A percentile compares a stretch with the other conserved stretches of the same genome.
Conservation (phyloP, 1,140 invertebrate species). For the Heliconius congener region DNA sequence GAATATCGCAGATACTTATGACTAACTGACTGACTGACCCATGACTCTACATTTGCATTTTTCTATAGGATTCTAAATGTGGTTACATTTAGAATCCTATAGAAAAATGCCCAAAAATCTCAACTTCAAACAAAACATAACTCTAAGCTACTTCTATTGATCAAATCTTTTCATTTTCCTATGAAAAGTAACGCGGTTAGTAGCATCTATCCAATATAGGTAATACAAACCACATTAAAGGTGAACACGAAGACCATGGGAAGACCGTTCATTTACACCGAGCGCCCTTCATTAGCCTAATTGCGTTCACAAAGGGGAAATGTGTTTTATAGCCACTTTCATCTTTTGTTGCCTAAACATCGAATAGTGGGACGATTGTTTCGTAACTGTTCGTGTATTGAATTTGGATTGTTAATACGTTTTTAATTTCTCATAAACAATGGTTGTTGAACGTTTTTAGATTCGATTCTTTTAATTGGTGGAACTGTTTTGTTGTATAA, state of each 20-base stretch:
- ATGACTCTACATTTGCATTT: too few relatives aligned
- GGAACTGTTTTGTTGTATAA: background rate
- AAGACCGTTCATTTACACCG: slow-evolving; percentile 68
- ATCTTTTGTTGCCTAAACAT: slow-evolving; percentile 74
- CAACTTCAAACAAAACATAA: background rate
- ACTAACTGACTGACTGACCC: too few relatives aligned
- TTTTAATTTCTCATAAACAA: slow-evolving; percentile 1
- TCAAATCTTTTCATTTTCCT: background rate
- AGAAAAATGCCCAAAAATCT: background rate
- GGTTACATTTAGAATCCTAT: too few relatives aligned
- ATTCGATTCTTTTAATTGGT: background rate
- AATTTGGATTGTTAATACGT: slow-evolving; percentile 24
- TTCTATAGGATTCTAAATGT: too few relatives aligned
- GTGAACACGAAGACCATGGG: slow-evolving; percentile 67
- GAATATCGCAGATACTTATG: too few relatives aligned
- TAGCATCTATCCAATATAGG: slow-evolving; percentile 18
- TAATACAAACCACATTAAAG: slow-evolving; percentile 73
- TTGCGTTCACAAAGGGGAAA: slow-evolving; percentile 74
- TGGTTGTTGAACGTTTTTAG: background rate
- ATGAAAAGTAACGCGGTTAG: slow-evolving; percentile 22
- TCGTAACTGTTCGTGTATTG: slow-evolving; percentile 20
- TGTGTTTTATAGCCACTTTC: slow-evolving; percentile 75
- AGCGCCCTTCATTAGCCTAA: slow-evolving; percentile 76
- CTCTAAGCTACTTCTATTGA: background rate
- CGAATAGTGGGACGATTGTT: slow-evolving; percentile 48